Conservation (phyloP, 2,888 invertebrate species). For the Coelopa pilipes region DNA sequence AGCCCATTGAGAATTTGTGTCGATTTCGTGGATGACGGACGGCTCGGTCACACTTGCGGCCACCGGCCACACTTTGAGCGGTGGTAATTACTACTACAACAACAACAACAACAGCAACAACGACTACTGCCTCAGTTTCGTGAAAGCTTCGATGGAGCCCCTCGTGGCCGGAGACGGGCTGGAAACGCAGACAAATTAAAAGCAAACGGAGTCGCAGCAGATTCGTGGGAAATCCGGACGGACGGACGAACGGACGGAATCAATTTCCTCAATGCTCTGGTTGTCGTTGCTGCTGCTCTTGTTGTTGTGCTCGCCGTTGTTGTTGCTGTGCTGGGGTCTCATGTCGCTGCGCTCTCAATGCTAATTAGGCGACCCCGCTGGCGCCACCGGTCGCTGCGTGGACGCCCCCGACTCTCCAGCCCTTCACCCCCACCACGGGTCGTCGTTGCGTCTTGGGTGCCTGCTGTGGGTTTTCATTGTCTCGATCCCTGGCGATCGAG, state of each 20-base stretch:
- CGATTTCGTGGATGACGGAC: slow-evolving; percentile 9
- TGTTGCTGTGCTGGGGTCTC: not conserved
- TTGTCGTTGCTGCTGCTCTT: not conserved
- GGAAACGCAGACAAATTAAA: slow-evolving; percentile 1
- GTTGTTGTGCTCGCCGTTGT: too few relatives aligned
- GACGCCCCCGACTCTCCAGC: not conserved
- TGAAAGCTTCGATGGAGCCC: not conserved
- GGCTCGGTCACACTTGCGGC: slow-evolving; percentile 1
- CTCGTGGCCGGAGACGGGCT: not conserved
- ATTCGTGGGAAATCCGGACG: not conserved
- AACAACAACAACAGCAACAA: not conserved
- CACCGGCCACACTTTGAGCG: not conserved
- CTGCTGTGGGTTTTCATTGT: slow-evolving; percentile 25
- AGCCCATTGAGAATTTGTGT: slow-evolving; percentile 26
- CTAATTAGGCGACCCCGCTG: slow-evolving; percentile 40
- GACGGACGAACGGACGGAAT: not conserved
- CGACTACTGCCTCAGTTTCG: too few relatives aligned
- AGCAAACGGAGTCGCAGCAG: not conserved
- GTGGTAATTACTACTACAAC: slow-evolving; percentile 3
- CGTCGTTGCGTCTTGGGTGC: not conserved
- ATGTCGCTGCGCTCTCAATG: slow-evolving; percentile 36
- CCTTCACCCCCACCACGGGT: not conserved
- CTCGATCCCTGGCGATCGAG: not conserved
- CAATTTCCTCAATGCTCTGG: not conserved
- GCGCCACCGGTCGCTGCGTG: slow-evolving; percentile 34